Evolutionary conservation across 2,888 invertebrate species (phyloP), one percentile per base, ranked within the genome.

Genomic region (Drosophila tripunctata): DNA sequence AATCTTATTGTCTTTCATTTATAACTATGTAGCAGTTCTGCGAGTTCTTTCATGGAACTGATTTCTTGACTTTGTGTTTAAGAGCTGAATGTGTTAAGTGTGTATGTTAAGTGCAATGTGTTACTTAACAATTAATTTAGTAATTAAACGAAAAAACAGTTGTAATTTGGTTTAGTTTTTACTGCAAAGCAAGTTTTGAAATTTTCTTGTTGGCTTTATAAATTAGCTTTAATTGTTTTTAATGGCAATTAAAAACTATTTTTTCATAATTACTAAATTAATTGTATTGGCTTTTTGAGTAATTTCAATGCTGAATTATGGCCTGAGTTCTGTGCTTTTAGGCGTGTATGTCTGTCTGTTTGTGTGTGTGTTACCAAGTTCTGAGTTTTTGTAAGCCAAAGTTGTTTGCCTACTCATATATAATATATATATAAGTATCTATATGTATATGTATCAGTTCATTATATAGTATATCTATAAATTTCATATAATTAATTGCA

Each of bases 1-100:
- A 81, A 84, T 84, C 62, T 81, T 81, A 81, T 81, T 81, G 81
- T 81, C 81, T 84, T 81, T 84, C 81, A 81, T 84, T 81, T 81
- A 84, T 81, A 81, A 76, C 81, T 81, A 81, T 81, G 65, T 76
- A 76, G 81, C 81, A 81, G 81, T 81, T 81, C 81, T 84, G 74
- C 67, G 69, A 76, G 76, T 67, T 71, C 69, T 68, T 75, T 35
- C 68, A 71, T 75, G 58, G 65, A 75, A 81, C 81, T 74, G 60
- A 48, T 62, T 67, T 70, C 67, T 73, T 68, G 56, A 73, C 52
- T 54, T 73, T 68, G 27, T 51, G 36, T 56, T 66, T 31, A 50
- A 67, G 61, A 60, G 44, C 61, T 67, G 17, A 27, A 19, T 51
- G 35, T 62, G 22, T 62, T 35, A 35, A 19, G 38, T 62, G 54